These are phyloP conservation scores for Aphidius ervi DNA, from an alignment of 1,140 invertebrate genomes.

Conservation along the genomic window DNA sequence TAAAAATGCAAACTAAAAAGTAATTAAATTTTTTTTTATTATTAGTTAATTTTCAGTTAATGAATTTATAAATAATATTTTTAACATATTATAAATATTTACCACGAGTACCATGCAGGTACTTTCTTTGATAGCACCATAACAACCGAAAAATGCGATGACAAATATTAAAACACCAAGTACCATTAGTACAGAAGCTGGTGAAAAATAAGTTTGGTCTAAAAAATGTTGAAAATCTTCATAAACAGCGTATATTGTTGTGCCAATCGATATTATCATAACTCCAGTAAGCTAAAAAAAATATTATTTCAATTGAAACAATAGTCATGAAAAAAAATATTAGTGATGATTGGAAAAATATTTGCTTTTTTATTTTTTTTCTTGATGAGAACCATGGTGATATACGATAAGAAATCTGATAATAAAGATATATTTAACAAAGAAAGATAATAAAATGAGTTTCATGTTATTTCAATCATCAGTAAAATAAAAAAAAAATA, in stretches of 20 bases:
- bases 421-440: too few relatives aligned
- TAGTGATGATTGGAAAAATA: constrained; percentile 9
- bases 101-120: constrained; percentile 77
- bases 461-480: too few relatives aligned
- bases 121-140: constrained; percentile 78
- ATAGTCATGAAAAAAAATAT: too few relatives aligned
- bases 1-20: constrained; percentile 73
- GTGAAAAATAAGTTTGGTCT: constrained; percentile 64
- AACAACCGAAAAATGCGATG: constrained; percentile 77
- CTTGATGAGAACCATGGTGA: neutral
- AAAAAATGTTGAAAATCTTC: constrained; percentile 69
- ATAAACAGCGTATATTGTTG: constrained; percentile 70
- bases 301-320: neutral
- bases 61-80: constrained; percentile 7
- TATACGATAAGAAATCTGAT: too few relatives aligned
- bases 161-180: constrained; percentile 74
- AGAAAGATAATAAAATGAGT: too few relatives aligned
- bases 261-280: constrained; percentile 73
- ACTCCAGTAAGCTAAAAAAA: constrained; percentile 65
- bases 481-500: too few relatives aligned
- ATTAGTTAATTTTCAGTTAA: constrained; percentile 12
- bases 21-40: constrained; percentile 14
- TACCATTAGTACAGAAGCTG: constrained; percentile 69
- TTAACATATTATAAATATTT: constrained; percentile 40
- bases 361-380: constrained; percentile 10